A percentile compares a stretch with the other conserved stretches of the same genome.
phyloP scores from a whole-genome alignment of 2,113 vertebrate species.

The Neolamprologus variostigma region DNA sequence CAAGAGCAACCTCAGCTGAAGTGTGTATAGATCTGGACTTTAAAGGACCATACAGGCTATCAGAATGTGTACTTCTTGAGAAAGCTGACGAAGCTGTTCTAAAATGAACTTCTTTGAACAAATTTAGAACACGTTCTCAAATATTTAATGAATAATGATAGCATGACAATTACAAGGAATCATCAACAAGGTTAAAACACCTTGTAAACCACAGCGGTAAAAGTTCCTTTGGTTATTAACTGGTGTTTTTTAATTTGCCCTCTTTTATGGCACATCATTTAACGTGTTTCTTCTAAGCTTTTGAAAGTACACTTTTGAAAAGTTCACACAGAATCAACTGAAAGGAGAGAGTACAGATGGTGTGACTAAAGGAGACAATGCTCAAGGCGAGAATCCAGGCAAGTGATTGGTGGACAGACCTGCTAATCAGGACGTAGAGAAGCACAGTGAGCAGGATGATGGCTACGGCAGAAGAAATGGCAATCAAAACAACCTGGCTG shows the following conservation, averaged over 20 bases:
- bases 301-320: neutral
- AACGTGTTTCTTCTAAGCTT: neutral
- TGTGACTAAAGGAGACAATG: neutral
- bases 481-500: conserved; percentile 93
- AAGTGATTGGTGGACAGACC: conserved; percentile 70
- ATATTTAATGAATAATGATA: neutral
- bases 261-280: neutral
- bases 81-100: neutral
- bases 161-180: neutral
- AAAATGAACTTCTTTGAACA: neutral
- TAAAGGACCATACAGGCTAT: neutral
- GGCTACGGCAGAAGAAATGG: conserved; percentile 87
- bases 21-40: neutral
- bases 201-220: neutral
- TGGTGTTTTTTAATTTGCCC: neutral
- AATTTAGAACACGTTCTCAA: neutral
- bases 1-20: neutral
- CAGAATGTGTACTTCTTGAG: neutral
- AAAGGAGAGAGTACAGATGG: neutral
- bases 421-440: conserved; percentile 88
- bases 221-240: neutral
- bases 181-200: neutral
- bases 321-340: neutral
- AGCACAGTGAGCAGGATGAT: conserved; percentile 92
- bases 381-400: neutral